Evolutionary conservation across 1,140 invertebrate species (phyloP), one percentile per base, ranked within the genome.

Genomic region (Mizuhopecten yessoensis): DNA sequence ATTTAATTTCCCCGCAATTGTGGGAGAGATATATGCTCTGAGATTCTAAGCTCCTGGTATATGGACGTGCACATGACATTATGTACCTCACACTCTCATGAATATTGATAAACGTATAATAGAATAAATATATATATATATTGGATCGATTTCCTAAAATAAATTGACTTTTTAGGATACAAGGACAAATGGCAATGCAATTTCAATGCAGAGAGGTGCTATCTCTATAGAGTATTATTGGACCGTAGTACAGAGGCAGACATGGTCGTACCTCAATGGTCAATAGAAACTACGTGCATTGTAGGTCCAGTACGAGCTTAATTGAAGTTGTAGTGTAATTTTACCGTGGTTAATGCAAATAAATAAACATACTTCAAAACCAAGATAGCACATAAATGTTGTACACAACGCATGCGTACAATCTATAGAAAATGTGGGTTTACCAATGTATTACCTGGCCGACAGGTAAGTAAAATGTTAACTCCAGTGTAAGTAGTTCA

Each of bases 401-500:
- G 17, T 7, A 75, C 23, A n/a, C 0, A 3, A 75, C 57, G n/a
- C 57, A 75, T 29, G 57, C 57, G 57, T 29, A 49, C 45, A 17
- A 49, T 49, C 3, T 49, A 75, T 75, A 29, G 57, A 75, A 75
- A 75, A 39, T 5, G 9, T n/a, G 57, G 23, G 5, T 29, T 75
- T 39, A 5, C 36, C 36, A 7, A 29, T 29, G 42, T 75, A 29
- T 29, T 75, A 75, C 57, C 57, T 75, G 57, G 57, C 57, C n/a
- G 57, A 29, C 57, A 75, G 57, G 57, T 75, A 75, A 75, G 57
- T 29, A 75, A n/a, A 75, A 49, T 49, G n/a, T n/a, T n/a, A n/a
- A n/a, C n/a, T n/a, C n/a, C n/a, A n/a, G n/a, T n/a, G 45, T 49
- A 49, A 13, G 45, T 17, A 75, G 57, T 29, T 75, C n/a, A 17